These are phyloP conservation scores for Elephas maximus DNA, from an alignment of 2,113 vertebrate species.

Conservation along the genomic window DNA sequence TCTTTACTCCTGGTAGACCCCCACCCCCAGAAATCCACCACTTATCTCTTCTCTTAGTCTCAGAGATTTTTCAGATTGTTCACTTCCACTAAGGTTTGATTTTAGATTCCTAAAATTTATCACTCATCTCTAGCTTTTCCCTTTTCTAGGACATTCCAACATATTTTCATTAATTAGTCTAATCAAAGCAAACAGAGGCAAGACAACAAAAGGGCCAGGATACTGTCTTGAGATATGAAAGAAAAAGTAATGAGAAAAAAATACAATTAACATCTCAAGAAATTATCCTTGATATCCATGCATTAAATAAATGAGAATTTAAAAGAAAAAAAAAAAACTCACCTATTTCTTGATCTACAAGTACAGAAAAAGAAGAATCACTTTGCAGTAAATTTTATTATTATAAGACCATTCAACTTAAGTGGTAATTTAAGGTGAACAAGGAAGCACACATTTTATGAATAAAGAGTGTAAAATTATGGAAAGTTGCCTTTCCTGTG, in stretches of 20 bases:
- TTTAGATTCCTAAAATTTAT: not conserved
- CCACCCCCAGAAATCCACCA: not conserved
- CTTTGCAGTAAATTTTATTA: not conserved
- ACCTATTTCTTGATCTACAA: not conserved
- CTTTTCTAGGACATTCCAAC: not conserved
- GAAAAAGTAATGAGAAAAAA: not conserved
- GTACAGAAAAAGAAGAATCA: constrained; percentile 15
- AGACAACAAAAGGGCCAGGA: not conserved
- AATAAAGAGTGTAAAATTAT: not conserved
- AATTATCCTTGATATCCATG: not conserved
- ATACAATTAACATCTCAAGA: not conserved
- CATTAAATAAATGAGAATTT: not conserved
- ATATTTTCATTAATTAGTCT: not conserved
- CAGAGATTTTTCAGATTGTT: constrained; percentile 23
- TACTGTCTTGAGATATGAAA: not conserved
- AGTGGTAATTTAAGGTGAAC: not conserved
- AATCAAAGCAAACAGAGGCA: not conserved
- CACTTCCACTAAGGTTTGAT: not conserved
- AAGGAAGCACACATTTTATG: fast-evolving
- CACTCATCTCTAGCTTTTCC: not conserved
- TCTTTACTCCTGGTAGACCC: not conserved
- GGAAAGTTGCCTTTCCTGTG: not conserved
- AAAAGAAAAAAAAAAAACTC: not conserved
- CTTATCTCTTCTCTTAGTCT: not conserved
- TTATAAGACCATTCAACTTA: not conserved